phyloP scores from a whole-genome alignment of 2,113 vertebrate genomes.

The Syngnathoides biaculeatus region DNA sequence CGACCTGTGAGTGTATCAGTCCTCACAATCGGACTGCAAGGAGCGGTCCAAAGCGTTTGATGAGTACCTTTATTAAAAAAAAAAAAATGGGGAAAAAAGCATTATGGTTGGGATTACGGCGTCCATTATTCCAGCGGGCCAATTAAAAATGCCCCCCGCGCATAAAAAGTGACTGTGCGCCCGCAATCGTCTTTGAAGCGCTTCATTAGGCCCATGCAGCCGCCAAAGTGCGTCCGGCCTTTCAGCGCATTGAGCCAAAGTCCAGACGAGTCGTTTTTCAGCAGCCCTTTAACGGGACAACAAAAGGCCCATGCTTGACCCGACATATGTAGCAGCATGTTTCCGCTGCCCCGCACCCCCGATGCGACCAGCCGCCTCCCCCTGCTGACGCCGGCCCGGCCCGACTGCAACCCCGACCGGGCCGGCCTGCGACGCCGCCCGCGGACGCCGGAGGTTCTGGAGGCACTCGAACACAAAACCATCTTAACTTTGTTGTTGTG shows the following conservation, averaged over 20 bases:
- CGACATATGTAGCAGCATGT: conserved; percentile 89
- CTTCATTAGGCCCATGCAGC: conserved; percentile 79
- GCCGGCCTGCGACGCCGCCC: conserved; percentile 71
- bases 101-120: conserved; percentile 51
- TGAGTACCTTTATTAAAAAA: conserved; percentile 5
- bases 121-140: conserved; percentile 49
- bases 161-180: conserved; percentile 83
- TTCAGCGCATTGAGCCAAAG: conserved; percentile 72
- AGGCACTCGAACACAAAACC: conserved; percentile 78
- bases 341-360: conserved; percentile 75
- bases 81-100: conserved; percentile 40
- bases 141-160: conserved; percentile 85
- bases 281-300: conserved; percentile 81
- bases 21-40: not conserved
- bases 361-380: conserved; percentile 55
- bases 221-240: conserved; percentile 71
- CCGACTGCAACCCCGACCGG: conserved; percentile 72
- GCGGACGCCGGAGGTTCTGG: conserved; percentile 82
- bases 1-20: not conserved
- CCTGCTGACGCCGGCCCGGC: conserved; percentile 66
- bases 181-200: conserved; percentile 82
- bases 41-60: not conserved
- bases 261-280: conserved; percentile 83
- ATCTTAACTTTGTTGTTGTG: conserved; percentile 34
- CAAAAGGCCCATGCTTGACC: conserved; percentile 86